Evolutionary conservation across 2,797 vertebrate species (phyloP), one percentile per base, ranked within the genome.

Genomic region (Bradypodion pumilum): DNA sequence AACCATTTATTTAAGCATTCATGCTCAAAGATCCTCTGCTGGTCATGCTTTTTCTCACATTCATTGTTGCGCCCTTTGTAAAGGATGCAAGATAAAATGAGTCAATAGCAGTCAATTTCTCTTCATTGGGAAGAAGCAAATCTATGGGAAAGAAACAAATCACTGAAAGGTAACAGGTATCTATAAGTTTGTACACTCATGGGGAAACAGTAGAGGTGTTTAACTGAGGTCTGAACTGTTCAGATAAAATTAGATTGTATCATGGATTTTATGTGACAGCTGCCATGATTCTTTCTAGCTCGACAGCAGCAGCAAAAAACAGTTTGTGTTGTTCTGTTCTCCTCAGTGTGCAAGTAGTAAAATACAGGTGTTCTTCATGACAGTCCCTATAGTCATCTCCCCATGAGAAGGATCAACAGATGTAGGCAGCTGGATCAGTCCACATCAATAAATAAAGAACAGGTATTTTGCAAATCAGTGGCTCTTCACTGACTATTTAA

Each of bases 1-100:
- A 78, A 65, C 2, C 21, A 80, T 62, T 90, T 35, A 72, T 56
- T 66, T 44, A 85, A 90, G 80, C 42, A 9, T 70, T 72, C 56
- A 3, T 32, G 1, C 32, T 69, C 40, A 60, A 32, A 85, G 62
- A 12, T 84, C n/a, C 1, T 69, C 29, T 79, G 72, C 37, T 19
- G 70, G 37, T 49, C 70, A 74, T 84, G 74, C 52, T 49, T 49
- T 76, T 16, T 3, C 40, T 0, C 83, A 8, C 80, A 42, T 56
- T 86, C 7, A 69, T 76, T 37, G 65, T 75, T 12, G 72, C 0
- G 42, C 1, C 3, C 35, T 65, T 65, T 25, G 4, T 79, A 83
- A 83, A 78, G 62, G 75, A 80, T 70, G 40, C 5, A 35, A 56
- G 44, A 86, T 4, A 42, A 37, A 25, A 27, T 40, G 73, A 63